Conservation (phyloP, 2,888 invertebrate species). For the Glaucopsyche alexis region DNA sequence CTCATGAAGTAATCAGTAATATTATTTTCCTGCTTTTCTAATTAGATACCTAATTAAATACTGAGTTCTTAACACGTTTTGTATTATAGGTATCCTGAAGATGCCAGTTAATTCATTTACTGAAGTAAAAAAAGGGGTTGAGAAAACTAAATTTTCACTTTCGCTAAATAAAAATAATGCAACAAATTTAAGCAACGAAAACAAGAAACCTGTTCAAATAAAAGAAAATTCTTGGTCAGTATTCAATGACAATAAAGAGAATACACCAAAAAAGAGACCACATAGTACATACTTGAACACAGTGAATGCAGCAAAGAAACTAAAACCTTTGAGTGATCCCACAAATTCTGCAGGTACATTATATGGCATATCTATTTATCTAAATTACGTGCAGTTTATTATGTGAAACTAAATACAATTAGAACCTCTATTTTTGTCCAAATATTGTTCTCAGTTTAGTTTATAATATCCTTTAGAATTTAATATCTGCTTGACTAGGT, state of each 20-base stretch:
- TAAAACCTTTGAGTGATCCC: slow-evolving; percentile 62
- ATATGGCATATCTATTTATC: not conserved
- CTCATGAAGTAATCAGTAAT: slow-evolving; percentile 44
- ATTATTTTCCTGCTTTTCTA: slow-evolving; percentile 37
- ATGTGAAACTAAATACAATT: not conserved
- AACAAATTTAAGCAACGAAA: slow-evolving; percentile 61
- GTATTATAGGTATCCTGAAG: slow-evolving; percentile 74
- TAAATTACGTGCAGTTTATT: not conserved
- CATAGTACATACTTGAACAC: slow-evolving; percentile 63
- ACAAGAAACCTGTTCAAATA: slow-evolving; percentile 50
- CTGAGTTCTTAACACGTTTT: slow-evolving; percentile 16
- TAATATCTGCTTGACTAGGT: not conserved
- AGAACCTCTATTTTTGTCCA: not conserved
- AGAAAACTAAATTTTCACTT: slow-evolving; percentile 67
- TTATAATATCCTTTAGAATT: not conserved
- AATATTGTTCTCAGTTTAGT: not conserved
- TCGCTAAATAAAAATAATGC: slow-evolving; percentile 72
- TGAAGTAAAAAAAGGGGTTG: slow-evolving; percentile 69
- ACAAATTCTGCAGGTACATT: slow-evolving; percentile 55
- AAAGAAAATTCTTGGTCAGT: slow-evolving; percentile 53
- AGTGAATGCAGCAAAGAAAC: slow-evolving; percentile 66
- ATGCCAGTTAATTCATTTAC: slow-evolving; percentile 75
- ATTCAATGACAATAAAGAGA: slow-evolving; percentile 62
- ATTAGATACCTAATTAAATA: not conserved
- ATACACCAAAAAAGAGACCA: slow-evolving; percentile 65